These are phyloP conservation scores for Ibidorhyncha struthersii DNA, from an alignment of 2,113 vertebrate species.

Conservation along the genomic window DNA sequence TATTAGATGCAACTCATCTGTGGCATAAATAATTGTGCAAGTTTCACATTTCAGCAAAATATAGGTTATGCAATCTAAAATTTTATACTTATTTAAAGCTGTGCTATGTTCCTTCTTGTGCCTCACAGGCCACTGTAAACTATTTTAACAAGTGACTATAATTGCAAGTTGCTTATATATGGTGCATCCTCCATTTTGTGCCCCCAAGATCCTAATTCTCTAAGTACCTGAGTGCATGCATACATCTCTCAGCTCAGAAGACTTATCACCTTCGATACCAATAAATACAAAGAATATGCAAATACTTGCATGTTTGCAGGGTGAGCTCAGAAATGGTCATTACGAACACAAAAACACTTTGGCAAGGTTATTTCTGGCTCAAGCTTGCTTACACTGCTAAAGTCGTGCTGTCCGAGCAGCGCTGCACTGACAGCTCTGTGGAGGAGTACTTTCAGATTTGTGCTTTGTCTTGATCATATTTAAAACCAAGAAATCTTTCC, in stretches of 20 bases:
- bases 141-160: conserved; percentile 21
- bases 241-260: background rate
- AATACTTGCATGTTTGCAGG: background rate
- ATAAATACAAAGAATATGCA: background rate
- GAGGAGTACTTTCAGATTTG: background rate
- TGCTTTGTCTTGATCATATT: background rate
- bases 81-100: conserved; percentile 42
- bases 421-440: background rate
- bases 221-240: background rate
- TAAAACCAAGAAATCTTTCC: background rate
- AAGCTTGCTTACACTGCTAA: background rate
- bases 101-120: conserved; percentile 57
- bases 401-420: background rate
- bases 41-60: conserved; percentile 2
- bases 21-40: conserved; percentile 20
- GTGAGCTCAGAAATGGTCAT: background rate
- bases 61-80: background rate
- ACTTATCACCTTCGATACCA: background rate
- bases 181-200: background rate
- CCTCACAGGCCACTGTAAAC: conserved; percentile 55
- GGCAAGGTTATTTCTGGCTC: background rate
- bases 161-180: background rate
- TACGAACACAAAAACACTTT: background rate
- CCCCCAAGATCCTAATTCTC: background rate
- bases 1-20: background rate